These are phyloP conservation scores for Andrena haemorrhoa DNA, from an alignment of 2,888 invertebrate genomes.

Conservation along the genomic window DNA sequence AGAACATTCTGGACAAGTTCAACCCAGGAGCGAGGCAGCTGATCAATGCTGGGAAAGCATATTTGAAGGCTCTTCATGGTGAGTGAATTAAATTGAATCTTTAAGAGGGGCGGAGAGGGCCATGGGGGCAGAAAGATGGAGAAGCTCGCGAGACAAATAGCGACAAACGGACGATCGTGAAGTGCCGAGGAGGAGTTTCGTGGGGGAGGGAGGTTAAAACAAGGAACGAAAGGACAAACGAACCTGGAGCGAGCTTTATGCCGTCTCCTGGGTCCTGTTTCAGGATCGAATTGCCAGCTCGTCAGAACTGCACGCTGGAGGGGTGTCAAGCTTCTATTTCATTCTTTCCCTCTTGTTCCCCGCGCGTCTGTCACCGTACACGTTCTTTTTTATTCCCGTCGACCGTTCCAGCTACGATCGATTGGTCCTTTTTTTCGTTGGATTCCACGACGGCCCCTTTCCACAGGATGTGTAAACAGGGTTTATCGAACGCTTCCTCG, in stretches of 20 bases:
- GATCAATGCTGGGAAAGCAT: constrained; percentile 97
- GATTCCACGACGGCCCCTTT: constrained; percentile 1
- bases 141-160: constrained; percentile 53
- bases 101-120: neutral
- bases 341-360: constrained; percentile 36
- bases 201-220: constrained; percentile 34
- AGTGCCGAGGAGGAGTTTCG: constrained; percentile 22
- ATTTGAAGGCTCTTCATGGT: constrained; percentile 97
- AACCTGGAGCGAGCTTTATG: constrained; percentile 66
- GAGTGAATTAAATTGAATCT: constrained; percentile 85
- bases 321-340: constrained; percentile 53
- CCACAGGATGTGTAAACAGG: constrained; percentile 29
- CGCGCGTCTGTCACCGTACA: constrained; percentile 23
- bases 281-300: constrained; percentile 76
- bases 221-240: constrained; percentile 53
- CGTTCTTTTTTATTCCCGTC: constrained; percentile 1
- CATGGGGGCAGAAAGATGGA: constrained; percentile 24
- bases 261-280: constrained; percentile 72
- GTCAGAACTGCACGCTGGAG: constrained; percentile 67
- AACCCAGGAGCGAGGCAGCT: constrained; percentile 97
- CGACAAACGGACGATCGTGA: constrained; percentile 44
- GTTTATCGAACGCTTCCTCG: neutral
- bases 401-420: constrained; percentile 15
- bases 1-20: constrained; percentile 98
- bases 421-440: constrained; percentile 25